A percentile compares a stretch with the other conserved stretches of the same genome.
Evolutionary conservation across 2,888 invertebrate genomes (phyloP).

Genomic region (Harpalus rubripes): DNA sequence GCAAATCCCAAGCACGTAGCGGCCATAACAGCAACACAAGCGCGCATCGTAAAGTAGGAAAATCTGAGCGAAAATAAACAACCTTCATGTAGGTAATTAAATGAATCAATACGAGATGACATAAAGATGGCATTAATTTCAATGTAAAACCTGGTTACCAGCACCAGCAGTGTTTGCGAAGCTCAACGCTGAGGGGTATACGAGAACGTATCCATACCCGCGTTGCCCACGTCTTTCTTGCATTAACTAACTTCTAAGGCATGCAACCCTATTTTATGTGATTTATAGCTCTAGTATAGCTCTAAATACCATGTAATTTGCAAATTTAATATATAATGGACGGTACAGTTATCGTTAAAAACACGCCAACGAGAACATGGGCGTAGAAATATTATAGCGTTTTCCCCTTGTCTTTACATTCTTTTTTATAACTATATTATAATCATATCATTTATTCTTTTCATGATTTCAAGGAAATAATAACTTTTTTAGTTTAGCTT

Average conservation of each 20-base stretch:
- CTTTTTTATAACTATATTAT: too few species aligned
- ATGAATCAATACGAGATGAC: constrained; percentile 62
- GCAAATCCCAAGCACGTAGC: constrained; percentile 40
- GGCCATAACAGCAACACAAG: constrained; percentile 37
- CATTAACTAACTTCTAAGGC: constrained; percentile 76
- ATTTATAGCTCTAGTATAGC: constrained; percentile 85
- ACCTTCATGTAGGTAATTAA: constrained; percentile 51
- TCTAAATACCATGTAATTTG: constrained; percentile 89
- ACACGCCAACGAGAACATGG: constrained; percentile 73
- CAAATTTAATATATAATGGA: constrained; percentile 86
- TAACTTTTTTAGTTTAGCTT: too few species aligned
- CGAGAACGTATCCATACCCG: not conserved
- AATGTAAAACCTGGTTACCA: constrained; percentile 58
- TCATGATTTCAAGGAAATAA: too few species aligned
- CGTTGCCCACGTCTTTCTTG: constrained; percentile 47
- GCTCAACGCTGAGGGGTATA: not conserved
- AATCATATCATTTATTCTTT: too few species aligned
- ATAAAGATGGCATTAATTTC: constrained; percentile 64
- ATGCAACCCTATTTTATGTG: constrained; percentile 78
- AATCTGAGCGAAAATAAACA: constrained; percentile 42
- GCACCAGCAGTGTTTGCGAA: constrained; percentile 39
- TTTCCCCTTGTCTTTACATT: too few species aligned
- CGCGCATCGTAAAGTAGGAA: constrained; percentile 46
- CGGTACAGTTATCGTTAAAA: constrained; percentile 76
- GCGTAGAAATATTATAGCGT: not conserved